Conservation (phyloP, 2,797 vertebrate species). For the Lycodopsis pacificus region DNA sequence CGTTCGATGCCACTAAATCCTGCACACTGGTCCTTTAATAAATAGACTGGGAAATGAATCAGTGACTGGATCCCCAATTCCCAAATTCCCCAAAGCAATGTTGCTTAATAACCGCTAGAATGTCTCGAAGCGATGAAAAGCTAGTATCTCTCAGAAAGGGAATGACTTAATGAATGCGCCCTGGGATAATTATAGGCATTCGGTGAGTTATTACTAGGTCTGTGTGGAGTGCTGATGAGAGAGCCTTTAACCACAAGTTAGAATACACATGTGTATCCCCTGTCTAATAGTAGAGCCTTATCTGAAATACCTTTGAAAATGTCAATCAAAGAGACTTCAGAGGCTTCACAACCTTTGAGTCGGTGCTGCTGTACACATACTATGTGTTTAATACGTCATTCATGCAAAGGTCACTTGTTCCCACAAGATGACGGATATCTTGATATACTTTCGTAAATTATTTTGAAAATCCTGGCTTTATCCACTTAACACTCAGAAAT, state of each 20-base stretch:
- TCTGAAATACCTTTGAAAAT: conserved; percentile 15
- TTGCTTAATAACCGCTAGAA: conserved; percentile 8
- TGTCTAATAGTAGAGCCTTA: neutral
- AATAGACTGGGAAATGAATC: conserved; percentile 9
- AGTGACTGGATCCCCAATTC: neutral
- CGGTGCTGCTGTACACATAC: neutral
- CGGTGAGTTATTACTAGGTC: conserved; percentile 18
- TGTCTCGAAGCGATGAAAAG: conserved; percentile 23
- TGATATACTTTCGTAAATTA: neutral
- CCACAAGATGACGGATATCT: neutral
- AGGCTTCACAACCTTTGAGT: neutral
- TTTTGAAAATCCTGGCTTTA: neutral
- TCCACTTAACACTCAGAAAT: neutral
- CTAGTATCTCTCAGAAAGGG: conserved; percentile 20
- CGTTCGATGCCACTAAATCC: neutral
- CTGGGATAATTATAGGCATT: conserved; percentile 28
- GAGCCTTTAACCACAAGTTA: conserved; percentile 22
- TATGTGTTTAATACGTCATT: neutral
- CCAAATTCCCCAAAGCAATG: neutral
- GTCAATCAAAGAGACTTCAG: conserved; percentile 4
- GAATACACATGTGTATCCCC: conserved; percentile 3
- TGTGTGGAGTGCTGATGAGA: conserved; percentile 4
- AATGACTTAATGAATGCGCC: conserved; percentile 29
- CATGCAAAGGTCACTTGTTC: neutral
- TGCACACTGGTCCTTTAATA: neutral